Conservation (phyloP, 2,797 vertebrate genomes). For the Danionella dracula region DNA sequence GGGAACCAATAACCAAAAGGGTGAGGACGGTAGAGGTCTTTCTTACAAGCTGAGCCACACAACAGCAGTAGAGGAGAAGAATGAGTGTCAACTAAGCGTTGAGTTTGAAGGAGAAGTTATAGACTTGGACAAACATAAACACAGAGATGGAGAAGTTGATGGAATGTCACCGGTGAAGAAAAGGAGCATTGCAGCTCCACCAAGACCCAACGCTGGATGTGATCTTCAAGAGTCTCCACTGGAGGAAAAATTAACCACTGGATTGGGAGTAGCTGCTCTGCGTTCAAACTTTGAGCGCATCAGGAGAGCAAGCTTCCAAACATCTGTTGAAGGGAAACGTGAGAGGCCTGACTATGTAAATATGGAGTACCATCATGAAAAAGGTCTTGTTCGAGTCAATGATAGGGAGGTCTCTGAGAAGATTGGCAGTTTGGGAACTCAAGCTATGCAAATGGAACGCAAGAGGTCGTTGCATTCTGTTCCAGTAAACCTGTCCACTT, state of each 20-base stretch:
- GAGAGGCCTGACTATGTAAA: slow-evolving; percentile 87
- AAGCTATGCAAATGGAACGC: slow-evolving; percentile 94
- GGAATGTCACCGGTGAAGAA: slow-evolving; percentile 80
- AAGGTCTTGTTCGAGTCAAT: slow-evolving; percentile 85
- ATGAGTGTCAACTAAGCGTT: slow-evolving; percentile 62
- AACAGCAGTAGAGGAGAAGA: slow-evolving; percentile 75
- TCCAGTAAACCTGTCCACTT: slow-evolving; percentile 68
- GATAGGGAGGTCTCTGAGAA: slow-evolving; percentile 89
- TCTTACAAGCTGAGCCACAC: slow-evolving; percentile 71
- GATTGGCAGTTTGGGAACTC: slow-evolving; percentile 84
- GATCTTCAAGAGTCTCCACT: slow-evolving; percentile 58
- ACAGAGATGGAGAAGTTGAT: slow-evolving; percentile 62
- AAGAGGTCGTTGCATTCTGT: slow-evolving; percentile 81
- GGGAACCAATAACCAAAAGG: slow-evolving; percentile 60
- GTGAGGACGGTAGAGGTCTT: slow-evolving; percentile 66
- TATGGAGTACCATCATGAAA: slow-evolving; percentile 92
- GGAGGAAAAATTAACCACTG: slow-evolving; percentile 83
- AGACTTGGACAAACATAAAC: slow-evolving; percentile 62
- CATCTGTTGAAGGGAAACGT: slow-evolving; percentile 70
- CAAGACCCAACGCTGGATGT: slow-evolving; percentile 53
- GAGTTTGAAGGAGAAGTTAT: slow-evolving; percentile 55
- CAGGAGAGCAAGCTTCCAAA: slow-evolving; percentile 79
- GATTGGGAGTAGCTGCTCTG: slow-evolving; percentile 85
- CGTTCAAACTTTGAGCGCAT: slow-evolving; percentile 90
- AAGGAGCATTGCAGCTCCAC: slow-evolving; percentile 63